Base-by-base conservation (phyloP, 2,888 invertebrate genomes). In the Labia minor region DNA sequence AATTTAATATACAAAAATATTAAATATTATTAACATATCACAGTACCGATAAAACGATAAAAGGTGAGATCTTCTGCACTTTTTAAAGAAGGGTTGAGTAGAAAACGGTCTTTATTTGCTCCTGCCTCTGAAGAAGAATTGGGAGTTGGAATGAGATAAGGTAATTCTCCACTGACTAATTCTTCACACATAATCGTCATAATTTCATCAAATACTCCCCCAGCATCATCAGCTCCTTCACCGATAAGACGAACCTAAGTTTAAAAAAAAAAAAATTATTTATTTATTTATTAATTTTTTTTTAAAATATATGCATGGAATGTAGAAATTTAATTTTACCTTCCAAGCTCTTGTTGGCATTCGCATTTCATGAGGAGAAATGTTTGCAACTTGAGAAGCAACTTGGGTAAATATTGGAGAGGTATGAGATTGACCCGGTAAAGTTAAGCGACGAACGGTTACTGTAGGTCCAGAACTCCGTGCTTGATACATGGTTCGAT, bases 141-240 rank as follows among this genome's bases (percentile, higher is more conserved):
- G 1, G 85, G 86, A 1, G 85, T 85, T 0, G 83, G 83, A 19
- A 85, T 79, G 18, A 86, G 76, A 11, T 85, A 76, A 2, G 84
- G 83, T 1, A 85, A 82, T 1, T 78, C 76, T 1, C 82, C 83
- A 26, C 79, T 79, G 37, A 83, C 81, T 26, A 86, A 79, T 75
- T 86, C 86, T 74, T 81, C 79, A 72, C 85, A 85, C 83, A 86
- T 85, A 75, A 86, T 85, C 0, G 85, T 85, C 62, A 86, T 85
- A 1, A 85, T 86, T 72, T 86, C 86, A 75, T 86, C 86, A 76
- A 86, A 86, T 19, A 86, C 86, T 1, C 86, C 86, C 0, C 86
- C 86, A 1, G 86, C 86, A 76, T 86, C 86, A 74, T 86, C 86
- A 0, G 86, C 86, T 0, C 85, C 86, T 76, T 86, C 86, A 0